These are phyloP conservation scores for Macaria liturata DNA, from an alignment of 2,888 invertebrate genomes.

Conservation along the genomic window DNA sequence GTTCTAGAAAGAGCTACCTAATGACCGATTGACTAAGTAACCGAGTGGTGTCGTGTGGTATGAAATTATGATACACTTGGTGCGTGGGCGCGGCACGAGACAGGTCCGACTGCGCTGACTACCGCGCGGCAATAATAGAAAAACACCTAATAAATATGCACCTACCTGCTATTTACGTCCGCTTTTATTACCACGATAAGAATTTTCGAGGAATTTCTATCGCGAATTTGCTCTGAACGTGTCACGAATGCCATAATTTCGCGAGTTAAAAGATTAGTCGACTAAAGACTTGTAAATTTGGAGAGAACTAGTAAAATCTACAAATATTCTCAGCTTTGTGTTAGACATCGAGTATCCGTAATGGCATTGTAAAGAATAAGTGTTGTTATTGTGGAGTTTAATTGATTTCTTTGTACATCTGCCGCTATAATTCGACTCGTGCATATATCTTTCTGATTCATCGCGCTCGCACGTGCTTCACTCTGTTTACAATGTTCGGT, in stretches of 20 bases:
- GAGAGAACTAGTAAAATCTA: too few relatives aligned
- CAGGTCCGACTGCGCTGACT: conserved; percentile 50
- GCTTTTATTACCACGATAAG: conserved; percentile 12
- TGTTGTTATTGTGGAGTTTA: conserved; percentile 35
- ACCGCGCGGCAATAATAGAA: conserved; percentile 40
- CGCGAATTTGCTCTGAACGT: background rate
- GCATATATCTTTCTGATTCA: conserved; percentile 50
- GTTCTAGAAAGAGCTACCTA: conserved; percentile 50
- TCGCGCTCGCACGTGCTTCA: conserved; percentile 58
- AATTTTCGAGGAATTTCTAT: conserved; percentile 14
- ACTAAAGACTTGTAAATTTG: too few relatives aligned
- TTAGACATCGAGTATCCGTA: conserved; percentile 4
- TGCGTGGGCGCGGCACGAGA: conserved; percentile 56
- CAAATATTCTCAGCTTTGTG: conserved; percentile 1
- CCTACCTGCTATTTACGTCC: conserved; percentile 27
- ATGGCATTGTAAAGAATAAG: conserved; percentile 9
- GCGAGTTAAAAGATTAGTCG: too few relatives aligned
- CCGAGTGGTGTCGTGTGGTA: conserved; percentile 53
- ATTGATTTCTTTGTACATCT: conserved; percentile 45
- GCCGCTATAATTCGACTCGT: conserved; percentile 51
- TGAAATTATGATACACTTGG: conserved; percentile 48
- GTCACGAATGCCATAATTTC: too few relatives aligned
- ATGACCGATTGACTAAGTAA: conserved; percentile 53
- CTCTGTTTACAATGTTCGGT: conserved; percentile 74
- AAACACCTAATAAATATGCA: conserved; percentile 35